phyloP scores from a whole-genome alignment of 2,113 vertebrate species.

The Tachysurus vachellii region DNA sequence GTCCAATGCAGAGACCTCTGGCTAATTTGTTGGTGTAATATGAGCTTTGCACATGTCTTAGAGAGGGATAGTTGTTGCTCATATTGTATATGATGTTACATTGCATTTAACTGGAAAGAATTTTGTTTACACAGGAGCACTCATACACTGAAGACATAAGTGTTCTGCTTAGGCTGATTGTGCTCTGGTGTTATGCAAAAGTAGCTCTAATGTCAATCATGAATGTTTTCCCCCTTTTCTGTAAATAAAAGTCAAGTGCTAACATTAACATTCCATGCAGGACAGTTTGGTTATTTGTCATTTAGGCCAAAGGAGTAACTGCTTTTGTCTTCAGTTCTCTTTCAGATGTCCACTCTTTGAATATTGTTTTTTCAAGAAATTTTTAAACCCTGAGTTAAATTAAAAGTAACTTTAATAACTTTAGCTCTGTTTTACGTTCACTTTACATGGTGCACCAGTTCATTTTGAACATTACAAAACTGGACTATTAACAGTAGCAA shows the following conservation, averaged over 20 bases:
- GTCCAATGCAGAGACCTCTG: background rate
- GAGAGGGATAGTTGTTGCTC: background rate
- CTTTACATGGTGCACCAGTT: background rate
- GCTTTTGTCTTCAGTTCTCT: background rate
- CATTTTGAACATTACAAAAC: background rate
- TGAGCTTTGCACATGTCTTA: background rate
- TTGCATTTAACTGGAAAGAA: constrained; percentile 9
- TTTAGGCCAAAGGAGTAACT: constrained; percentile 17
- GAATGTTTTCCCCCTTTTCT: background rate
- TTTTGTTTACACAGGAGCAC: constrained; percentile 24
- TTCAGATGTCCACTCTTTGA: background rate
- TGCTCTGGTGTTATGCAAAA: background rate
- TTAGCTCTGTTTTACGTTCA: background rate
- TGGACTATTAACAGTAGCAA: background rate
- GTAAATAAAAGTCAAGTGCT: constrained; percentile 30
- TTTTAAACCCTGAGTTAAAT: background rate
- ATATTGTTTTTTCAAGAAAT: background rate
- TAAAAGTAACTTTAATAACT: background rate
- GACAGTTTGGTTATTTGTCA: background rate
- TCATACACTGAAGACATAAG: background rate
- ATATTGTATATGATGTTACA: background rate
- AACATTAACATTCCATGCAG: constrained; percentile 23
- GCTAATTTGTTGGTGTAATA: background rate
- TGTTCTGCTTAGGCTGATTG: background rate
- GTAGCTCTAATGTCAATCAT: background rate